Conservation (phyloP, 2,113 vertebrate species). For the Abramis brama region DNA sequence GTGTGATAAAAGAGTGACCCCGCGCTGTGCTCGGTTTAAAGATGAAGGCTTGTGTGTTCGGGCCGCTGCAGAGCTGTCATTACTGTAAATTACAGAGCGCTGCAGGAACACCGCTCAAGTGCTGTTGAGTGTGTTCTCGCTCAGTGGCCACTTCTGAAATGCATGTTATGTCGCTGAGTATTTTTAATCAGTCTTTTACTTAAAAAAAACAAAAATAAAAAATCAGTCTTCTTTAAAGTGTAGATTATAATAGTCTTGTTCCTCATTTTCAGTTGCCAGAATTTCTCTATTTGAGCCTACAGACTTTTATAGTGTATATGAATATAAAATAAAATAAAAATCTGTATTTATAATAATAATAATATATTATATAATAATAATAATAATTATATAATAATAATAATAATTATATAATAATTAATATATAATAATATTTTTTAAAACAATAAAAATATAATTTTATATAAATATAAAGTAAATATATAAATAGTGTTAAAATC, state of each 20-base stretch:
- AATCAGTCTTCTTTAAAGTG: not conserved
- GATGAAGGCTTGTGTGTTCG: constrained; percentile 17
- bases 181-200: not conserved
- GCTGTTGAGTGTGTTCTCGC: constrained; percentile 1
- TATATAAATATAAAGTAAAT: too few relatives aligned
- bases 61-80: constrained; percentile 37
- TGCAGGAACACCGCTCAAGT: not conserved
- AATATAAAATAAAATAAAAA: too few relatives aligned
- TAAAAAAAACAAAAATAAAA: not conserved
- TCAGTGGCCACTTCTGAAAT: not conserved
- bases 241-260: not conserved
- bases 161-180: not conserved
- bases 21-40: not conserved
- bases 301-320: not conserved
- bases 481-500: too few relatives aligned
- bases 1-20: constrained; percentile 26
- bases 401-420: too few relatives aligned
- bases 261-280: not conserved
- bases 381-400: too few relatives aligned
- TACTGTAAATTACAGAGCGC: constrained; percentile 41
- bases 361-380: too few relatives aligned
- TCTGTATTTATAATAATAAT: too few relatives aligned
- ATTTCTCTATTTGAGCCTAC: not conserved
- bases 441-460: too few relatives aligned
- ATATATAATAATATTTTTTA: too few relatives aligned